A percentile compares a stretch with the other conserved stretches of the same genome.
phyloP scores from a whole-genome alignment of 2,888 invertebrate genomes.

The Catocala sponsa region DNA sequence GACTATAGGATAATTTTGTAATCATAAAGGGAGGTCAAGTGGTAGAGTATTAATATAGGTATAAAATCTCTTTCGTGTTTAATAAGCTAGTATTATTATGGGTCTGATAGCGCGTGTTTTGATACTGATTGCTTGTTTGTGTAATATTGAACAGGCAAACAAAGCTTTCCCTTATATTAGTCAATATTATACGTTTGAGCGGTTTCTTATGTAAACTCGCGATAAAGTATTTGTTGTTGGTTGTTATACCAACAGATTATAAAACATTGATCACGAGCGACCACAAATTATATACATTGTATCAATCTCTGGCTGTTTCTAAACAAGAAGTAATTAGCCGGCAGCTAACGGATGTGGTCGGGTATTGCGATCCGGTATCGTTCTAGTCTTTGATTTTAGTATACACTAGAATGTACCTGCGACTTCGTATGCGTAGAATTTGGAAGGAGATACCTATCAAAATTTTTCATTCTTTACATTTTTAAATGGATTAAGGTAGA shows the following conservation, averaged over 20 bases:
- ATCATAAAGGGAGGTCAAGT: too few species aligned
- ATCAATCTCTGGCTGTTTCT: conserved; percentile 10
- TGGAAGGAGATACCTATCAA: too few species aligned
- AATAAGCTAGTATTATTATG: too few species aligned
- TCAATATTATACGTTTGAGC: conserved; percentile 11
- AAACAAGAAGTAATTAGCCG: conserved; percentile 5
- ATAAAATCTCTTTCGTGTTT: too few species aligned
- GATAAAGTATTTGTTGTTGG: conserved; percentile 17
- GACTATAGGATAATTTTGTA: too few species aligned
- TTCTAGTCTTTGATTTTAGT: too few species aligned
- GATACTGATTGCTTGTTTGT: neutral
- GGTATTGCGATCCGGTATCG: conserved; percentile 16
- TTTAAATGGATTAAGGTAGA: too few species aligned
- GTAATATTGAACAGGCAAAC: conserved; percentile 11
- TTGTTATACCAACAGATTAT: conserved; percentile 17
- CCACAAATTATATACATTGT: conserved; percentile 31
- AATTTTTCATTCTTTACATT: too few species aligned
- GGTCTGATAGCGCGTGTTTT: too few species aligned
- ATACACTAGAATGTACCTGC: too few species aligned
- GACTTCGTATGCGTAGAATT: too few species aligned
- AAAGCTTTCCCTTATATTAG: conserved; percentile 6
- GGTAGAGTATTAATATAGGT: too few species aligned
- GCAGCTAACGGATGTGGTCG: conserved; percentile 25
- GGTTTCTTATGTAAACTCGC: conserved; percentile 21
- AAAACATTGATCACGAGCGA: conserved; percentile 31